Evolutionary conservation across 2,797 vertebrate species (phyloP).

Genomic region (Vespertilio murinus): DNA sequence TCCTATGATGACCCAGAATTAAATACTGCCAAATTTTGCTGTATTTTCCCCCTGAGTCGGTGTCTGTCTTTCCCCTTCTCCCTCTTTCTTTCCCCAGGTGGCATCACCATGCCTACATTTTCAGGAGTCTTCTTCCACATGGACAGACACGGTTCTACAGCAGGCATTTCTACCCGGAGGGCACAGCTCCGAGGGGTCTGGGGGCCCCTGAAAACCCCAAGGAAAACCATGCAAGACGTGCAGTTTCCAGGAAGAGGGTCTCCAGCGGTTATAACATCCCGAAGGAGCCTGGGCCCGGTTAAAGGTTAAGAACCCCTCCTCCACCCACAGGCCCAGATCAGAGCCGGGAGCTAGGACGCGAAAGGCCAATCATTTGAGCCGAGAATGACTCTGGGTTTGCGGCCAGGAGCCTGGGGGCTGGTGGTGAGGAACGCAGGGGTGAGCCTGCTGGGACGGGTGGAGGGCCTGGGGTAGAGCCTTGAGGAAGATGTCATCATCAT

Average conservation of each 20-base stretch:
- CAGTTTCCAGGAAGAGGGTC: neutral
- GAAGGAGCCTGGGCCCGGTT: neutral
- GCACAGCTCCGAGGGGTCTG: neutral
- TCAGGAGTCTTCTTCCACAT: neutral
- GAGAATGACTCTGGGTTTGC: neutral
- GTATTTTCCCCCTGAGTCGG: neutral
- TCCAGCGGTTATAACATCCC: neutral
- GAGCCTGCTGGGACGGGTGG: no score
- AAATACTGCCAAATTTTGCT: accelerated
- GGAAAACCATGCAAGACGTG: neutral
- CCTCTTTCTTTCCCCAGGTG: neutral
- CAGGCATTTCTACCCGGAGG: neutral
- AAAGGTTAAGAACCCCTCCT: neutral
- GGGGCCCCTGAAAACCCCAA: neutral
- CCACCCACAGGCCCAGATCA: accelerated
- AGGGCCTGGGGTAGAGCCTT: neutral
- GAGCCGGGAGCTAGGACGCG: neutral
- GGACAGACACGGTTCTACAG: neutral
- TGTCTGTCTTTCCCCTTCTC: neutral
- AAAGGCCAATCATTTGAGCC: neutral
- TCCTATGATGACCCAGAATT: neutral
- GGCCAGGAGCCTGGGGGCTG: neutral
- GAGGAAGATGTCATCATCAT: neutral
- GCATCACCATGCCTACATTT: neutral
- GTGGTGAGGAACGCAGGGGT: neutral